These are phyloP conservation scores for Progne subis DNA, from an alignment of 2,113 vertebrate species.

Conservation along the genomic window DNA sequence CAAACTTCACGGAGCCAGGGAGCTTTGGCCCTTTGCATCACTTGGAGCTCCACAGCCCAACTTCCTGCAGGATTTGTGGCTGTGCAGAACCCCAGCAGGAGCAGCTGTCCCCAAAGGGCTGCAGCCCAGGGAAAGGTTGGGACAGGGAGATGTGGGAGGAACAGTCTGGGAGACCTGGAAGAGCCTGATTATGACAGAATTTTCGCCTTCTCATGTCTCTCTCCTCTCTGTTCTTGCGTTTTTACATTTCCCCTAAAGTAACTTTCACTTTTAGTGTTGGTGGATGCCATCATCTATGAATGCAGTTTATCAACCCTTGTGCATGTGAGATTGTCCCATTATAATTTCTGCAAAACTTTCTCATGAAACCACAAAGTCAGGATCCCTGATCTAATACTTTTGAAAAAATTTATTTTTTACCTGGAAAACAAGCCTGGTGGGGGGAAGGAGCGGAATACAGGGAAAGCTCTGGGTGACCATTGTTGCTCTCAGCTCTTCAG, in stretches of 20 bases:
- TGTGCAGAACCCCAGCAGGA: neutral
- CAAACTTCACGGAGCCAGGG: accelerated
- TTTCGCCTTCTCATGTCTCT: neutral
- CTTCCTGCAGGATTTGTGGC: neutral
- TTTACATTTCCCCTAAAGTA: neutral
- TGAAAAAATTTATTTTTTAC: neutral
- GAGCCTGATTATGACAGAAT: neutral
- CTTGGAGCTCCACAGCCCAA: neutral
- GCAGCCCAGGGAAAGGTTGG: neutral
- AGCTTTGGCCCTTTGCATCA: neutral
- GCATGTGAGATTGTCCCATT: neutral
- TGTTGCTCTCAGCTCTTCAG: neutral
- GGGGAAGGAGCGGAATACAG: neutral
- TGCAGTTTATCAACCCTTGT: neutral
- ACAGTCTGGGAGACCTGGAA: accelerated
- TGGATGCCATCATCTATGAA: neutral
- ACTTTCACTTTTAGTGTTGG: neutral
- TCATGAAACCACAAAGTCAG: neutral
- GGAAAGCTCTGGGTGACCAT: neutral
- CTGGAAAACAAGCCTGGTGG: neutral
- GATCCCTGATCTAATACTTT: neutral
- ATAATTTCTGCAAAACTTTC: neutral
- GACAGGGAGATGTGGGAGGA: neutral
- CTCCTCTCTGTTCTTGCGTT: neutral
- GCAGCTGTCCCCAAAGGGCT: neutral